A percentile compares a stretch with the other conserved stretches of the same genome.
These are phyloP conservation scores for Conops quadrifasciatus DNA, from an alignment of 2,888 invertebrate species.

Conservation along the genomic window DNA sequence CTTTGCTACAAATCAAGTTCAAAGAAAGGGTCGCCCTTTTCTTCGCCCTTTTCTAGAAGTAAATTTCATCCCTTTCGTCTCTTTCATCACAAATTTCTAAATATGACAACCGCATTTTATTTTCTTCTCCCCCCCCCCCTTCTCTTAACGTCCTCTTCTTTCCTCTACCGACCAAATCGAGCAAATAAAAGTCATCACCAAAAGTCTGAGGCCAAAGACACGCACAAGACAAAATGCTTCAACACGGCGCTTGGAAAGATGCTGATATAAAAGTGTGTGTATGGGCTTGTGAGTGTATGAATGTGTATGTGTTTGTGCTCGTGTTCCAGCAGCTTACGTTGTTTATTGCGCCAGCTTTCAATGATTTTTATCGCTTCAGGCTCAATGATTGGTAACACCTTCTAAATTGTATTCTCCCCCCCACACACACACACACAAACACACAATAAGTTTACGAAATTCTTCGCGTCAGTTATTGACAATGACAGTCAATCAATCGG, in stretches of 20 bases:
- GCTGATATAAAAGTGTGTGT: not conserved
- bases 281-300: not conserved
- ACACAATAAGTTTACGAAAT: not conserved
- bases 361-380: conserved; percentile 19
- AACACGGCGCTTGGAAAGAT: too few species aligned
- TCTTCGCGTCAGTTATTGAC: conserved; percentile 3
- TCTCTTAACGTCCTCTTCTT: too few species aligned
- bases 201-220: not conserved
- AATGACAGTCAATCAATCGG: not conserved
- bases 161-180: not conserved
- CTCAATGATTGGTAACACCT: conserved; percentile 30
- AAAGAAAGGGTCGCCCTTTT: not conserved
- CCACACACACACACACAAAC: conserved; percentile 18
- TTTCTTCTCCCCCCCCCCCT: too few species aligned
- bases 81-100: not conserved
- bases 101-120: too few species aligned
- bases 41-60: not conserved
- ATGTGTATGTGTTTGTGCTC: not conserved
- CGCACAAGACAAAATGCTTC: not conserved
- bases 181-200: too few species aligned
- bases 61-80: not conserved
- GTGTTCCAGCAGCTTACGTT: not conserved
- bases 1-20: not conserved
- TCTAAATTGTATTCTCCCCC: conserved; percentile 3
- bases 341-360: not conserved